These are phyloP conservation scores for Rhadinocentrus ornatus DNA, from an alignment of 2,797 vertebrate genomes.

Conservation along the genomic window DNA sequence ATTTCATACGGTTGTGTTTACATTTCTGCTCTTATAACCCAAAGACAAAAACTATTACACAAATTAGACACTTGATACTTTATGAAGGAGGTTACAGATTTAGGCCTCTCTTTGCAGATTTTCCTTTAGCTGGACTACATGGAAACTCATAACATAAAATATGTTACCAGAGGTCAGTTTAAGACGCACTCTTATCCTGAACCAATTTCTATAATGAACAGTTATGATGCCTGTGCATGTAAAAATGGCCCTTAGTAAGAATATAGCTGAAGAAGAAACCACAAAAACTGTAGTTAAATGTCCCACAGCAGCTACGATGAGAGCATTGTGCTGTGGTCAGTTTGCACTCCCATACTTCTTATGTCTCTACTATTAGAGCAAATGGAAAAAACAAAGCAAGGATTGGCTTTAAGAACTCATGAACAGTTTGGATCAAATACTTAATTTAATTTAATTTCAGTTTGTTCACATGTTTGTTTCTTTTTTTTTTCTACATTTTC, in stretches of 20 bases:
- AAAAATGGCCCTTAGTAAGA: slow-evolving; percentile 47
- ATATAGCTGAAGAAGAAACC: slow-evolving; percentile 33
- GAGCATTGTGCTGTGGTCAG: slow-evolving; percentile 55
- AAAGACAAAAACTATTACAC: neutral
- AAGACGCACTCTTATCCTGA: slow-evolving; percentile 9
- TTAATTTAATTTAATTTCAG: slow-evolving; percentile 6
- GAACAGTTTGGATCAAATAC: slow-evolving; percentile 6
- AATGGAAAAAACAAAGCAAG: slow-evolving; percentile 37
- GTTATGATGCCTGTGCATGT: slow-evolving; percentile 16
- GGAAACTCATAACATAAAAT: slow-evolving; percentile 21
- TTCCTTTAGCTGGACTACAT: slow-evolving; percentile 1
- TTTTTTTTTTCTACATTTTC: slow-evolving; percentile 21
- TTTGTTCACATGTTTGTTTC: slow-evolving; percentile 2
- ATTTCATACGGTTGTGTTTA: neutral
- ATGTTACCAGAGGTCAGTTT: slow-evolving; percentile 18
- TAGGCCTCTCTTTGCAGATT: slow-evolving; percentile 8
- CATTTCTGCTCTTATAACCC: slow-evolving; percentile 7
- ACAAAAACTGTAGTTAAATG: slow-evolving; percentile 62
- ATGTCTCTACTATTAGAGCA: slow-evolving; percentile 42
- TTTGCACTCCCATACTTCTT: slow-evolving; percentile 38
- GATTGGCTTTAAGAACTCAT: slow-evolving; percentile 14
- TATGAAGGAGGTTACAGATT: neutral
- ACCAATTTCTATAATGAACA: slow-evolving; percentile 21
- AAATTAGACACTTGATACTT: slow-evolving; percentile 5
- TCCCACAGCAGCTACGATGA: slow-evolving; percentile 57